These are phyloP conservation scores for Antigone vipio DNA, from an alignment of 2,113 vertebrate genomes.

Conservation along the genomic window DNA sequence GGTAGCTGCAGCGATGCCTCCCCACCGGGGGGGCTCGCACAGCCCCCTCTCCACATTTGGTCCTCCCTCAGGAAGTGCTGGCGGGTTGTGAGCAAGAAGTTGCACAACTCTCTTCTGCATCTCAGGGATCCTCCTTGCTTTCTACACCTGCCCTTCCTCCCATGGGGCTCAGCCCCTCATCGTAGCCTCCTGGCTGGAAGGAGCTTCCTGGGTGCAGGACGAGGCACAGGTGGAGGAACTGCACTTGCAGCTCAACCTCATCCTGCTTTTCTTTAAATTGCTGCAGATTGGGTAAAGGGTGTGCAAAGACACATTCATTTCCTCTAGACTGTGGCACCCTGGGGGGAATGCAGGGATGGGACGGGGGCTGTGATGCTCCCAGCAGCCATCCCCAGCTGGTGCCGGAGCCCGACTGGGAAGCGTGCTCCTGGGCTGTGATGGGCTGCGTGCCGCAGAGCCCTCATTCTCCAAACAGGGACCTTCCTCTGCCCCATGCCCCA, in stretches of 20 bases:
- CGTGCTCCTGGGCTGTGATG: not conserved
- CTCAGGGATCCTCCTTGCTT: not conserved
- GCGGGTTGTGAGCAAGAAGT: not conserved
- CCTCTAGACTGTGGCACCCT: rapidly evolving
- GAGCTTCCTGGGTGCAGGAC: not conserved
- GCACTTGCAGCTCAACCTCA: not conserved
- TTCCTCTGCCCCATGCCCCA: not conserved
- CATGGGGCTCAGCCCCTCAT: not conserved
- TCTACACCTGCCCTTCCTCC: not conserved
- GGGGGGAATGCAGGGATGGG: not conserved
- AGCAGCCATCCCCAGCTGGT: not conserved
- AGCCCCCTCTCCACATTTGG: not conserved
- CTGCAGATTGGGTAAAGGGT: not conserved
- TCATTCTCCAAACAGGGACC: not conserved
- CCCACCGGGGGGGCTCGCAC: not conserved
- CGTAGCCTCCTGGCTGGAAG: not conserved
- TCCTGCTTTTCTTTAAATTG: not conserved
- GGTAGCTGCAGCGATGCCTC: not conserved
- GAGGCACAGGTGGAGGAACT: not conserved
- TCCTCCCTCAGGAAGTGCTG: not conserved
- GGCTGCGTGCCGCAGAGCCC: rapidly evolving
- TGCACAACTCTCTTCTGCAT: not conserved
- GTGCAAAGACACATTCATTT: not conserved
- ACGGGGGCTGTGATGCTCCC: not conserved
- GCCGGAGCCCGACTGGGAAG: not conserved